Conservation (phyloP, 92 coral and sea anemone species). For the Porites cylindrica region DNA sequence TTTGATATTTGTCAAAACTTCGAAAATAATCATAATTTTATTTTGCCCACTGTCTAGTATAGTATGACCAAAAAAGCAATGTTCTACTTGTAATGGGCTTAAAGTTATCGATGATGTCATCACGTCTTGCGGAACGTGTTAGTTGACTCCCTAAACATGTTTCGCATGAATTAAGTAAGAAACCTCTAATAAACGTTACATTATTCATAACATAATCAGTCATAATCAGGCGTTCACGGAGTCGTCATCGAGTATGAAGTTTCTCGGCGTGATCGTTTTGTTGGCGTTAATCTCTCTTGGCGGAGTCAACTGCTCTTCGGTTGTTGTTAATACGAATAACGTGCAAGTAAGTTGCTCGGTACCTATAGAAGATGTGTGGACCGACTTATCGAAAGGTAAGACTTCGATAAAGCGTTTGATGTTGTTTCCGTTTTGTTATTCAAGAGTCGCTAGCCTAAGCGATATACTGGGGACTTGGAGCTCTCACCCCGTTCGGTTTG, state of each 20-base stretch:
- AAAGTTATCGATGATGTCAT: too few relatives aligned
- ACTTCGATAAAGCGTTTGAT: neutral
- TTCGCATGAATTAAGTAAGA: too few relatives aligned
- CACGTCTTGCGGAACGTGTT: too few relatives aligned
- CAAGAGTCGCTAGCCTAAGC: neutral
- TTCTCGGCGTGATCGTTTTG: constrained; percentile 6
- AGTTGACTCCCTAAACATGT: too few relatives aligned
- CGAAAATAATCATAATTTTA: too few relatives aligned
- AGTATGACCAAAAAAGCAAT: too few relatives aligned
- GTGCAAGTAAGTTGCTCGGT: constrained; percentile 58
- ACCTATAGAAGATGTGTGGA: constrained; percentile 61
- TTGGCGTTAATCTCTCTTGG: neutral
- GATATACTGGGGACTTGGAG: neutral
- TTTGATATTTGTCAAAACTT: too few relatives aligned
- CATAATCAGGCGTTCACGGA: neutral
- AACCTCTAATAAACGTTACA: too few relatives aligned
- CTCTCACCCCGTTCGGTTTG: neutral
- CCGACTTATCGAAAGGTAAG: constrained; percentile 71
- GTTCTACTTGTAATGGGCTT: too few relatives aligned
- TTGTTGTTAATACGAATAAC: constrained; percentile 17
- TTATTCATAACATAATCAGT: neutral
- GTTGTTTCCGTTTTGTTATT: neutral
- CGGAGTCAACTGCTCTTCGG: neutral
- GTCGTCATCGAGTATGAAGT: constrained; percentile 8
- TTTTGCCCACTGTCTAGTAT: too few relatives aligned